A percentile compares a stretch with the other conserved stretches of the same genome.
phyloP scores from a whole-genome alignment of 2,888 invertebrate genomes.

The Sabatieria punctata region DNA sequence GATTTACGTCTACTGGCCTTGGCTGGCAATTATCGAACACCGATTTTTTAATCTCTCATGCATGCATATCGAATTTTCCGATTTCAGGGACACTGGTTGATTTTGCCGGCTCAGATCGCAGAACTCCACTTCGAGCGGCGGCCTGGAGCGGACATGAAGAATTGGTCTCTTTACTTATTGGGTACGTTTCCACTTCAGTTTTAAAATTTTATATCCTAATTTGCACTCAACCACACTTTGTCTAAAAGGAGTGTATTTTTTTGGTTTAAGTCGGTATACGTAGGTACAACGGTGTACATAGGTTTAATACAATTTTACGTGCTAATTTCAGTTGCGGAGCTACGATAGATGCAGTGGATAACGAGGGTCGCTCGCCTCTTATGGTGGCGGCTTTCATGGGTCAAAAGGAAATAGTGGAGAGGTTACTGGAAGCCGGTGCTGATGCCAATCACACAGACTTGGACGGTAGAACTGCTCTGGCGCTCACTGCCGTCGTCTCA shows the following conservation, averaged over 20 bases:
- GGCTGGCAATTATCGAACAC: no score
- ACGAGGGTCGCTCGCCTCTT: slow-evolving; percentile 38
- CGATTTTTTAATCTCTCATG: no score
- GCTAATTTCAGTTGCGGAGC: not conserved
- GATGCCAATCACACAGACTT: slow-evolving; percentile 40
- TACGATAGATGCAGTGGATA: slow-evolving; percentile 21
- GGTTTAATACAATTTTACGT: no score
- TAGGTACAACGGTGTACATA: no score
- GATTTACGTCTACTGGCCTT: no score
- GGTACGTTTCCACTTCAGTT: no score
- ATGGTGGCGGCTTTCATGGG: slow-evolving; percentile 69
- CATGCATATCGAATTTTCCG: no score
- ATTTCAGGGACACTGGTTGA: slow-evolving; percentile 55
- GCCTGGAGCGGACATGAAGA: slow-evolving; percentile 46
- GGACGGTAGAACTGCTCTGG: slow-evolving; percentile 49
- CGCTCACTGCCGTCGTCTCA: slow-evolving; percentile 46
- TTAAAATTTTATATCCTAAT: no score
- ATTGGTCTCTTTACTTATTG: slow-evolving; percentile 29
- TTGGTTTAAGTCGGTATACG: no score
- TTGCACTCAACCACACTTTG: no score
- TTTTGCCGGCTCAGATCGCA: slow-evolving; percentile 66
- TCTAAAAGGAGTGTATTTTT: no score
- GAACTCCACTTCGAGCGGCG: slow-evolving; percentile 71
- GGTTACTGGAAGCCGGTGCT: slow-evolving; percentile 41
- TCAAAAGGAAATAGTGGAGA: slow-evolving; percentile 71